Percentiles rank a stretch among this genome's conserved stretches.
Evolutionary conservation across 2,797 vertebrate species (phyloP).

Genomic region (Pseudochromis fuscus): DNA sequence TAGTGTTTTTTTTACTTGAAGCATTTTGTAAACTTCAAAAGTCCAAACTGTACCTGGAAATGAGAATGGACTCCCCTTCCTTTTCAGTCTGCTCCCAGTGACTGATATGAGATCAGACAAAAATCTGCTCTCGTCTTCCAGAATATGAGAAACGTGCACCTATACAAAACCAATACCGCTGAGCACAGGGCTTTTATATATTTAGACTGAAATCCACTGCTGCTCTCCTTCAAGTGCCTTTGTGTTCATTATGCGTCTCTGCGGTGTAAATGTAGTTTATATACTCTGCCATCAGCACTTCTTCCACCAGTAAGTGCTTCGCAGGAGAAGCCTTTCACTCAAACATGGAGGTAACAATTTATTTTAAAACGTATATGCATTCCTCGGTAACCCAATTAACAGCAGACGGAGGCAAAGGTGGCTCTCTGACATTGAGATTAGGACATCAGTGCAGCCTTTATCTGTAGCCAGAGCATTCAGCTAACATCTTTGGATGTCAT

Average conservation of each 20-base stretch:
- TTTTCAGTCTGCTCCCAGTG: constrained; percentile 5
- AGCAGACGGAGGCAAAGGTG: constrained; percentile 11
- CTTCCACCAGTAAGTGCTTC: constrained; percentile 38
- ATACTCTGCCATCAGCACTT: constrained; percentile 58
- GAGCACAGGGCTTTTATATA: constrained; percentile 55
- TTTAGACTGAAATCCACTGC: constrained; percentile 48
- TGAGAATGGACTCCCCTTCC: constrained; percentile 3
- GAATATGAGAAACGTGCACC: constrained; percentile 12
- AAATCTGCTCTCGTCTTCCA: constrained; percentile 18
- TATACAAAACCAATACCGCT: constrained; percentile 60
- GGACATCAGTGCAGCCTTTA: constrained; percentile 35
- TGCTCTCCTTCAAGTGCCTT: constrained; percentile 57
- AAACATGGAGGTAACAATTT: constrained; percentile 10
- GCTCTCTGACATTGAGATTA: constrained; percentile 43
- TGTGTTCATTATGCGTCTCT: constrained; percentile 51
- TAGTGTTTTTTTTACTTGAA: neutral
- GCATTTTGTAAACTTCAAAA: constrained; percentile 16
- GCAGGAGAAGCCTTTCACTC: constrained; percentile 47
- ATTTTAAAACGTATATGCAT: constrained; percentile 31
- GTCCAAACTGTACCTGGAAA: constrained; percentile 4
- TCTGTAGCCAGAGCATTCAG: constrained; percentile 48
- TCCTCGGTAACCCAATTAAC: constrained; percentile 49
- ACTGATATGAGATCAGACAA: constrained; percentile 15
- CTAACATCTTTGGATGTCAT: constrained; percentile 40
- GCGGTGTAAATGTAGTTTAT: constrained; percentile 42